Base-by-base conservation (phyloP, 2,888 invertebrate species). In the Laspeyria flexula region DNA sequence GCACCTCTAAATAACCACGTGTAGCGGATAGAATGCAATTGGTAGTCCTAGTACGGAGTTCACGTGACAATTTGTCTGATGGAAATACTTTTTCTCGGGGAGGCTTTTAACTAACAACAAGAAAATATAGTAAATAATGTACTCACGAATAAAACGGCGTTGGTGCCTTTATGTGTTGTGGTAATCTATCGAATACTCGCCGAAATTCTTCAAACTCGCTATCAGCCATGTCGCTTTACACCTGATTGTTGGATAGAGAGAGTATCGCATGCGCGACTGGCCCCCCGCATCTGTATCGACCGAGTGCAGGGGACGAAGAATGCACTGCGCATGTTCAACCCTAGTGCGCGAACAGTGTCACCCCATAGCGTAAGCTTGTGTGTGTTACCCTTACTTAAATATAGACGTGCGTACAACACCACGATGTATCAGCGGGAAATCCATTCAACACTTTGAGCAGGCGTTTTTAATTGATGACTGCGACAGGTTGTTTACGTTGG, bases 121-220 rank as follows among this genome's bases (percentile, higher is more conserved):
- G 11, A 13, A 48, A 60, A 41, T 37, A 38, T 40, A 56, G 44
- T 23, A 11, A 27, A 60, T 62, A 65, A 34, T 33, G 48, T 71
- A 95, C 97, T 97, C 94, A 97, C 97, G 97, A 97, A 89, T 97
- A 98, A 90, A 96, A 97, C 51, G 96, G 96, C 71, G 96, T 94
- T 45, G 97, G 95, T 42, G 95, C 95, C 83, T 95, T 96, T 65
- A 95, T 94, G 77, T 96, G 95, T 82, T 96, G 96, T 54, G 96
- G 96, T 84, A 96, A 92, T 90, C 95, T 94, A 78, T 97, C 96
- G 88, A 97, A 97, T 85, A 95, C 95, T 78, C 96, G 95, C 78
- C 96, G 96, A 93, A 98, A 97, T 94, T 98, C 97, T 91, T 98
- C 97, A 92, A 97, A 98, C 92, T 98, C 97, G 86, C 95, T 96